phyloP scores from a whole-genome alignment of 2,888 invertebrate species.

The Strigamia maritima region DNA sequence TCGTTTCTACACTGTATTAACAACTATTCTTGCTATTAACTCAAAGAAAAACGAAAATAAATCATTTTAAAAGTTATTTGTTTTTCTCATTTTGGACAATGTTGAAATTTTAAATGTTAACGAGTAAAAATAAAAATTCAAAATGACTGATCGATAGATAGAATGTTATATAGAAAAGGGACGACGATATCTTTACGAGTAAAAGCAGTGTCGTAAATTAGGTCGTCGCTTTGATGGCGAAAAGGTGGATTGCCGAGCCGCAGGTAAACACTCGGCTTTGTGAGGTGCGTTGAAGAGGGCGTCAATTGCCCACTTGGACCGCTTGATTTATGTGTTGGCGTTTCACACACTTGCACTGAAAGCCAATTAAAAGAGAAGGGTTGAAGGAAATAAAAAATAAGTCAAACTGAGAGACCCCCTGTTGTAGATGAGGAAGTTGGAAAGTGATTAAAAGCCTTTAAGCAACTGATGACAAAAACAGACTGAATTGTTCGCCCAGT shows the following conservation, averaged over 20 bases:
- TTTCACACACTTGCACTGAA: slow-evolving; percentile 32
- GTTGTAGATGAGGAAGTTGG: slow-evolving; percentile 31
- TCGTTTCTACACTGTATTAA: neutral
- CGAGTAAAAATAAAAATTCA: neutral
- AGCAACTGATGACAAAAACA: slow-evolving; percentile 32
- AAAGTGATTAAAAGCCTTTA: slow-evolving; percentile 31
- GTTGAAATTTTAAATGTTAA: no score
- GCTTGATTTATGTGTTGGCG: slow-evolving; percentile 34
- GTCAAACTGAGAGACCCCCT: slow-evolving; percentile 32
- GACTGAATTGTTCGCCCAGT: slow-evolving; percentile 3
- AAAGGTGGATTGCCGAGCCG: slow-evolving; percentile 17
- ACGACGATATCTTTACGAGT: slow-evolving; percentile 22
- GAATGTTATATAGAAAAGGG: neutral
- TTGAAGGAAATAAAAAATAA: slow-evolving; percentile 13
- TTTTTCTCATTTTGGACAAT: no score
- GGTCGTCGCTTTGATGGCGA: neutral
- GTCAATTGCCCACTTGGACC: slow-evolving; percentile 29
- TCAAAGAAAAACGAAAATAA: no score
- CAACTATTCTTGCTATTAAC: neutral
- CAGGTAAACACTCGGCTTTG: slow-evolving; percentile 11
- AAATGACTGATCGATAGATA: neutral
- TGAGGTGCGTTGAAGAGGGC: slow-evolving; percentile 27
- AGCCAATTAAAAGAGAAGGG: slow-evolving; percentile 30
- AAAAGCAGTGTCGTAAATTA: neutral
- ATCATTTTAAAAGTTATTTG: no score